These are phyloP conservation scores for Oikopleura dioica DNA, from an alignment of 23 tunicate species.

Conservation along the genomic window DNA sequence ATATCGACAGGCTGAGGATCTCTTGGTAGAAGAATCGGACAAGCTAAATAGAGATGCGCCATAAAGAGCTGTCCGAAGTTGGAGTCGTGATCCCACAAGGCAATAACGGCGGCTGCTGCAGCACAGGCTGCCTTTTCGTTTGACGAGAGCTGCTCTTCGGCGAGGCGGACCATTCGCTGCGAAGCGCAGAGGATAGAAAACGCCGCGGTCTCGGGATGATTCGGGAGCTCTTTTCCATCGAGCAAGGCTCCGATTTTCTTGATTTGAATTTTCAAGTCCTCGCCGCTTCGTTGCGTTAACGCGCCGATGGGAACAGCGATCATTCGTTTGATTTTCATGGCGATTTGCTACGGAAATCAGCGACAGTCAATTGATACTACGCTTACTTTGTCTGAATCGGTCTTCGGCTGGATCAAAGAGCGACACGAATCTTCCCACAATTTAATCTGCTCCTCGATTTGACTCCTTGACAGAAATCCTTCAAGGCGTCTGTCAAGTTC, in stretches of 20 bases:
- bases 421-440: neutral
- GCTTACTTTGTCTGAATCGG: neutral
- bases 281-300: conserved; percentile 12
- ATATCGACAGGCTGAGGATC: neutral
- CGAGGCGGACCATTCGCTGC: neutral
- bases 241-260: neutral
- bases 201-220: neutral
- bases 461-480: too few relatives aligned
- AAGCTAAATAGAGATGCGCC: neutral
- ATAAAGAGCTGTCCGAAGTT: conserved; percentile 6
- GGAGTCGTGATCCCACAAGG: neutral
- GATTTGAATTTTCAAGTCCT: neutral
- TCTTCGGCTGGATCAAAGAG: neutral
- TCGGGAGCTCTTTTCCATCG: neutral
- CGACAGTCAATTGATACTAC: too few relatives aligned
- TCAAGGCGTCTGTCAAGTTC: too few relatives aligned
- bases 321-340: conserved; percentile 1
- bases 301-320: conserved; percentile 9
- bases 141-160: conserved; percentile 9
- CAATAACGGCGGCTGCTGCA: conserved; percentile 1
- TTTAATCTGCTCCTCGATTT: neutral
- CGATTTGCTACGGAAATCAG: too few relatives aligned
- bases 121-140: conserved; percentile 10
- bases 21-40: neutral
- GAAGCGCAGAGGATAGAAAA: neutral